Base-by-base conservation (phyloP, 1,140 invertebrate genomes). In the Drosophila prosaltans region DNA sequence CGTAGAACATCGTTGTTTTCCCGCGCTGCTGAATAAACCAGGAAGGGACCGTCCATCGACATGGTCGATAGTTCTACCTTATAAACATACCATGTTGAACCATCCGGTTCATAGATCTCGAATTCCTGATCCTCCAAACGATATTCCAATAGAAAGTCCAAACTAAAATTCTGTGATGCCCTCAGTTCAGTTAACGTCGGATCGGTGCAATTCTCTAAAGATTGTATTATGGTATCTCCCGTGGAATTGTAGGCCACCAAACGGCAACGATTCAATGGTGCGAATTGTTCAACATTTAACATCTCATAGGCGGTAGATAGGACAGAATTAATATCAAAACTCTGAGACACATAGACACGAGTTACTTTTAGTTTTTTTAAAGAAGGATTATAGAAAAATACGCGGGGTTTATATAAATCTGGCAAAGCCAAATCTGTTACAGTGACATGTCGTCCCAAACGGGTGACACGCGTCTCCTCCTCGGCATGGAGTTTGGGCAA, bases 171-270 rank as follows among this genome's bases (percentile, higher is more conserved):
- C 30, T 83, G 73, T 0, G 67, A 54, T 24, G 74, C 71, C 21
- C 76, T 65, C 55, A 88, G 66, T 6, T 89, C 85, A 41, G 93
- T 93, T 16, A 91, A 30, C 8, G 91, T 92, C 72, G 95, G 93
- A 67, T 94, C 93, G 10, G 95, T 94, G 54, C 93, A 91, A 3
- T 90, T 93, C 67, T 96, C 95, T 80, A 96, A 96, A 54, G 95
- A 96, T 66, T 94, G 94, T 73, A 96, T 94, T n/a, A 97, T 95
- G 2, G 94, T 93, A 67, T 96, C 95, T 69, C 94, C 93, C 21
- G 93, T 92, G 36, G 94, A 93, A 85, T 97, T 95, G 82, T 96
- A 97, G 65, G 93, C 94, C 2, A 97, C 96, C 21, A 97, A 92
- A 2, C 96, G 94, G 81, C 96, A 96, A 66, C 95, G 94, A 40